Evolutionary conservation across 1,140 invertebrate species (phyloP), one percentile per base, ranked within the genome.

Genomic region (Liolophura sinensis): DNA sequence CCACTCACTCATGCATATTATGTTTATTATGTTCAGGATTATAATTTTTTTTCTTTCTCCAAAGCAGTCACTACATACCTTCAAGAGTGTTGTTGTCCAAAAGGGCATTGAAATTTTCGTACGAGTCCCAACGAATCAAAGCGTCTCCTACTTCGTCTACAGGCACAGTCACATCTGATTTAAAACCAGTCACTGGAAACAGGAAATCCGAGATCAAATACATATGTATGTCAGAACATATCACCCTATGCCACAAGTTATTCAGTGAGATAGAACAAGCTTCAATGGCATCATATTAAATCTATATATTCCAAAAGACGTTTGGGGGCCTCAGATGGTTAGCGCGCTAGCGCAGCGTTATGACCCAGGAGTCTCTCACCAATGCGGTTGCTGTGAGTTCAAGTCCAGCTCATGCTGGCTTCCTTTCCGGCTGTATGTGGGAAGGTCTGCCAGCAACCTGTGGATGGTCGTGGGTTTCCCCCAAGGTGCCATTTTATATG

Each of bases 51-150:
- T 9, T 20, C 24, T 5, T 7, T 54, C 18, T 54, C 48, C 18
- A 25, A 3, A n/a, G n/a, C 20, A 54, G 51, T 64, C 46, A 62
- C n/a, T 69, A 63, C 78, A 74, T 67, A 83, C 81, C 77, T 60
- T 83, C 78, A 4, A 77, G 75, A 65, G n/a, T 20, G 51, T 24
- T 40, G 51, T 62, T 20, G 14, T 46, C 14, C 16, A 47, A 24
- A 22, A 51, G 47, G 15, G 65, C 62, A 61, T 87, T 85, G 71
- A 93, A 87, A 75, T 92, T 90, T 75, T 94, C 91, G 73, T 94
- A 93, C 65, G 92, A 93, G 84, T 96, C 92, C 83, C 90, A 92
- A 56, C 92, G 86, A 0, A 91, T 88, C 49, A 95, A 87, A 1
- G 89, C 89, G 79, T 93, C 91, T 74, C 89, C 88, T 27, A 89